Base-by-base conservation (phyloP, 2,113 vertebrate species). In the Salvator merianae region DNA sequence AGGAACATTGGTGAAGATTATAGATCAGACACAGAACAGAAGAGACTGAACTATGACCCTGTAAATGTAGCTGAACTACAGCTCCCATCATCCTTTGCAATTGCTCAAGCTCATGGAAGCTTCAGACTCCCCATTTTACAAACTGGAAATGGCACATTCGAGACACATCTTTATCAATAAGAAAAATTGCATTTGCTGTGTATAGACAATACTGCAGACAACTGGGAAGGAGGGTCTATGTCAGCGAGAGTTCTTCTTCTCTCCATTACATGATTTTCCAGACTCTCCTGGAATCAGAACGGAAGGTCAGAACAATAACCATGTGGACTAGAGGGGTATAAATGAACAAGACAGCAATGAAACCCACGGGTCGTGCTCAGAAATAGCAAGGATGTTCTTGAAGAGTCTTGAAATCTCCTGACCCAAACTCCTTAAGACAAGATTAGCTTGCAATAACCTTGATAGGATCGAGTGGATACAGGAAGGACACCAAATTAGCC, bases 321-420 rank as follows among this genome's bases (percentile, higher is more conserved):
- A 53, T 2, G 16, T 2, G 16, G 50, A 53, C 50, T 12, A 18
- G 18, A 30, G 1, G 16, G 14, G 73, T 24, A 34, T 65, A 32
- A 77, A 53, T 47, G 40, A 77, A 53, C 3, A 84, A 20, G 34
- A 50, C 22, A 53, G 47, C 43, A 77, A 70, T 43, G 38, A 36
- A 22, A 38, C 20, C 40, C 8, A 2, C 55, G 24, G 77, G 55
- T 63, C 66, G 73, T 26, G 63, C 70, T 76, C 72, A 84, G 13
- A 75, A 84, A 84, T 75, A 84, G 71, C 43, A 79, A 6, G 77
- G 59, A 68, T 74, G 40, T 74, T 79, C 55, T 36, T 26, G 43
- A 32, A 14, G 65, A 32, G 75, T n/a, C 47, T 30, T 36, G 50
- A 78, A 84, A 40, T 78, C 47, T 71, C 75, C 34, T 70, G n/a